These are phyloP conservation scores for Eurois occulta DNA, from an alignment of 2,888 invertebrate genomes.

Conservation along the genomic window DNA sequence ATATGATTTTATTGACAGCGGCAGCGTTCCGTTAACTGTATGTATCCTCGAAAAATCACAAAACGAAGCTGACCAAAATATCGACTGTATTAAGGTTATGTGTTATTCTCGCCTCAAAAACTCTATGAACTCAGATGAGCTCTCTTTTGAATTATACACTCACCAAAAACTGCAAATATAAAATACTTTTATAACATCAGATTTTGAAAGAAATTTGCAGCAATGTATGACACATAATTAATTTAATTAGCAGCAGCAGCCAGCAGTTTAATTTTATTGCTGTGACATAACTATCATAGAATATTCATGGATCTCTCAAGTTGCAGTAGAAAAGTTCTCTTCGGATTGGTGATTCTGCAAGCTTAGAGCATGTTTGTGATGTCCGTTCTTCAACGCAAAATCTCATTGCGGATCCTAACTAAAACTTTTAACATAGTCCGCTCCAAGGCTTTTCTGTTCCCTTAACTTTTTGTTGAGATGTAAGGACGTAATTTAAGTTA, in stretches of 20 bases:
- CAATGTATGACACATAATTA: too few relatives aligned
- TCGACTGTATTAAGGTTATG: background rate
- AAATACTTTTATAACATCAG: background rate
- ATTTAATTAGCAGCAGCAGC: too few relatives aligned
- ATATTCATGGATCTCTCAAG: background rate
- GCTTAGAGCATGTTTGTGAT: background rate
- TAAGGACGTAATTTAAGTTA: constrained; percentile 57
- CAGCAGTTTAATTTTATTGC: background rate
- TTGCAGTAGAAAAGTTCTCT: background rate
- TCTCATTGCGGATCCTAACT: background rate
- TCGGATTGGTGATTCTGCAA: background rate
- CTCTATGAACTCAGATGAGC: background rate
- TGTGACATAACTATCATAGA: background rate
- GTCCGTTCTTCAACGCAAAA: background rate
- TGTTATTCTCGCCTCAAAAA: background rate
- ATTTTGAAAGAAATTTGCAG: background rate
- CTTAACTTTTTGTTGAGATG: constrained; percentile 38
- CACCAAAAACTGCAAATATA: background rate
- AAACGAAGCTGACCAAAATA: constrained; percentile 7
- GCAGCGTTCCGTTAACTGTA: constrained; percentile 43
- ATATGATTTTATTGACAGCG: constrained; percentile 50
- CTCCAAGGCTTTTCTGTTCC: constrained; percentile 21
- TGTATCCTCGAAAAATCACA: constrained; percentile 31
- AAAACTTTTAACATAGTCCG: background rate
- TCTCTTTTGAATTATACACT: background rate